Evolutionary conservation across 2,888 invertebrate genomes (phyloP).

Genomic region (Empis stercorea): DNA sequence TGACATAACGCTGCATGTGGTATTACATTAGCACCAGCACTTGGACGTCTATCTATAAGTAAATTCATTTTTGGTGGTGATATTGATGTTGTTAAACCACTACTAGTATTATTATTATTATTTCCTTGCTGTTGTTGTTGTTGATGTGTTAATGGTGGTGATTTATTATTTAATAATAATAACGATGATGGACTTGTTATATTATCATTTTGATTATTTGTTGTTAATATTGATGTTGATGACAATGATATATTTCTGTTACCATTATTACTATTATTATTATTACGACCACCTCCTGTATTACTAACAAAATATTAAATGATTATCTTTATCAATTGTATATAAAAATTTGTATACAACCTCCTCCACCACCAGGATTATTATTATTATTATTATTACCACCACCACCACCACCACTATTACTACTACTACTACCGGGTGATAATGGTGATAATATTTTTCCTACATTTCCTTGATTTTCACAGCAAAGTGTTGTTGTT

Average conservation of each 20-base stretch:
- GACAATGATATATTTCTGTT: not conserved
- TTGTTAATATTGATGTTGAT: no score
- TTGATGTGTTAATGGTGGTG: not conserved
- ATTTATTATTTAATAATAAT: not conserved
- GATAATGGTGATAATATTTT: not conserved
- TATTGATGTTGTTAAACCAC: conserved; percentile 7
- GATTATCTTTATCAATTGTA: no score
- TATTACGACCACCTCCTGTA: not conserved
- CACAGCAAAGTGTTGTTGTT: conserved; percentile 13
- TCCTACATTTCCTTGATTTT: conserved; percentile 3
- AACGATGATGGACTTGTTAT: conserved; percentile 10
- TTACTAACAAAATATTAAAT: not conserved
- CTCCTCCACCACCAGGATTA: not conserved
- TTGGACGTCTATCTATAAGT: conserved; percentile 16
- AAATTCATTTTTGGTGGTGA: conserved; percentile 12
- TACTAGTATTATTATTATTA: no score
- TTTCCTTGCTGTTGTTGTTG: not conserved
- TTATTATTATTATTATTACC: no score
- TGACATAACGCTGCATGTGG: conserved; percentile 18
- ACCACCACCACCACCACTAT: no score
- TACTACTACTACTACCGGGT: not conserved
- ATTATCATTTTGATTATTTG: not conserved
- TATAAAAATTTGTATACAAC: not conserved
- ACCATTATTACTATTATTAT: not conserved
- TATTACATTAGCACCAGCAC: conserved; percentile 17